These are phyloP conservation scores for Lepetodrilus schrolli DNA, from an alignment of 2,888 invertebrate species.

Conservation along the genomic window DNA sequence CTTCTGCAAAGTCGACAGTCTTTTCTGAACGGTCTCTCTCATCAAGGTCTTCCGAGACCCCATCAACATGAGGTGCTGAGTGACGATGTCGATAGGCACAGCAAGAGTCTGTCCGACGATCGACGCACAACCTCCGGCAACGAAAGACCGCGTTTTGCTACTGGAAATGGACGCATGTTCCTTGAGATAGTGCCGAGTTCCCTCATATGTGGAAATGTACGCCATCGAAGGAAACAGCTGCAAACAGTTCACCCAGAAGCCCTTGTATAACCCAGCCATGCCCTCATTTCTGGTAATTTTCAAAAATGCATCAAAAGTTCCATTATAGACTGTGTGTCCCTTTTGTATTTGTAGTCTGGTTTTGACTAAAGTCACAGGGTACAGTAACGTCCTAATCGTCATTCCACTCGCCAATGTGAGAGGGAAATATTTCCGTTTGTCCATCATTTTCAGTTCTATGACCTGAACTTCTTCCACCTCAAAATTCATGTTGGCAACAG, in stretches of 20 bases:
- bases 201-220: constrained; percentile 95
- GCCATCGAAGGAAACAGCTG: constrained; percentile 78
- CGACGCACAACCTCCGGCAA: constrained; percentile 88
- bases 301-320: constrained; percentile 89
- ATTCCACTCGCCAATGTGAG: constrained; percentile 92
- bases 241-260: constrained; percentile 95
- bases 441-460: constrained; percentile 99
- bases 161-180: constrained; percentile 77
- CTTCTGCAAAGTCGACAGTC: constrained; percentile 40
- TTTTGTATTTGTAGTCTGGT: constrained; percentile 86
- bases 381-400: constrained; percentile 84
- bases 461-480: constrained; percentile 76
- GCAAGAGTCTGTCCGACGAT: constrained; percentile 94
- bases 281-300: constrained; percentile 92
- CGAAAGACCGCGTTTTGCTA: constrained; percentile 74
- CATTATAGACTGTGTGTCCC: constrained; percentile 81
- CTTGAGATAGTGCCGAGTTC: constrained; percentile 86
- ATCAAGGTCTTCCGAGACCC: constrained; percentile 77
- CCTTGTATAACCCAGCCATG: constrained; percentile 86
- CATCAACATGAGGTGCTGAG: constrained; percentile 96
- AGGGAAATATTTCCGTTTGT: constrained; percentile 94
- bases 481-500: constrained; percentile 41
- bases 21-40: constrained; percentile 33
- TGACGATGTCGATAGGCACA: constrained; percentile 96
- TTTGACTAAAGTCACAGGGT: constrained; percentile 94